A percentile compares a stretch with the other conserved stretches of the same genome.
Evolutionary conservation across 2,888 invertebrate species (phyloP).

Genomic region (Cantharis lateralis): DNA sequence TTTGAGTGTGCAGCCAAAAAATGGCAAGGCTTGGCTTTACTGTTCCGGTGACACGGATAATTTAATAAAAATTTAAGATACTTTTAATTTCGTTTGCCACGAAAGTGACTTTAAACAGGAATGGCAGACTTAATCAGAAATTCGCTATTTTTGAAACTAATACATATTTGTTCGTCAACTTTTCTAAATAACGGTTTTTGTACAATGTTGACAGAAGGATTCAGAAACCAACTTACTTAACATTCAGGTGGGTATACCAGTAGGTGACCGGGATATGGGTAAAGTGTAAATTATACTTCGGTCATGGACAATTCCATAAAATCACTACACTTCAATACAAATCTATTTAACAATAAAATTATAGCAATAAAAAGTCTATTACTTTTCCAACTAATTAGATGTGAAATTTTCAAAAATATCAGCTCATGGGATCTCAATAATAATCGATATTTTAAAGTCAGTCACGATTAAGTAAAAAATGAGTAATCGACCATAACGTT

Average conservation of each 20-base stretch:
- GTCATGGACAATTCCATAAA: constrained; percentile 1
- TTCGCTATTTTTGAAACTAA: background rate
- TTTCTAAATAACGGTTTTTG: background rate
- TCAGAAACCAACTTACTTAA: background rate
- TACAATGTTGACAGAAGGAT: background rate
- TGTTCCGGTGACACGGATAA: background rate
- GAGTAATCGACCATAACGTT: background rate
- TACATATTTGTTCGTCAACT: background rate
- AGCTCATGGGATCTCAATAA: background rate
- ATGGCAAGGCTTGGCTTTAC: background rate
- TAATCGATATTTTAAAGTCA: background rate
- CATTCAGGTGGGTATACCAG: constrained; percentile 8
- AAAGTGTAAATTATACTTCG: constrained; percentile 3
- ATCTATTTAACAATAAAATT: background rate
- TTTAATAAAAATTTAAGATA: background rate
- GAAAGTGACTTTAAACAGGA: background rate
- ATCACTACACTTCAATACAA: background rate
- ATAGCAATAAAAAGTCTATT: background rate
- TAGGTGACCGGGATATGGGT: constrained; percentile 26
- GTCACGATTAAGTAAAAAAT: background rate
- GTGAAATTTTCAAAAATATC: background rate
- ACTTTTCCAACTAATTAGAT: background rate
- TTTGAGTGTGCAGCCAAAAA: no score
- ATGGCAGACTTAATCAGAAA: background rate
- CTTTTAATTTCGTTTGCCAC: background rate